Conservation (phyloP, 2,113 vertebrate species). For the Zosterops lateralis region DNA sequence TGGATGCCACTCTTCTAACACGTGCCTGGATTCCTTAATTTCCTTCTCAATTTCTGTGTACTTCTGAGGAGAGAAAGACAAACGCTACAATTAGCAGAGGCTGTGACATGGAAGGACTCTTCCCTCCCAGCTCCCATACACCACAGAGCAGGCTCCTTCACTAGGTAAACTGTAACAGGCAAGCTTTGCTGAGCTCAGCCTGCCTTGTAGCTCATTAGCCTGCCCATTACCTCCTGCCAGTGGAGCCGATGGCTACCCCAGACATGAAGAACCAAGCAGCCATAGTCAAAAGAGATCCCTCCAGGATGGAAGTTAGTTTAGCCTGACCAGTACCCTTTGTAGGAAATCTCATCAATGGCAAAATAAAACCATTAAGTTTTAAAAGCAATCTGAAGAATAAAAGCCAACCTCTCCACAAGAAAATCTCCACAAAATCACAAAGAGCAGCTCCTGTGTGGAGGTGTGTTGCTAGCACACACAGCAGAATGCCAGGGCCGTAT, state of each 20-base stretch:
- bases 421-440: neutral
- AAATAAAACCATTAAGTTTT: neutral
- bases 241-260: neutral
- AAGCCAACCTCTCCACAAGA: neutral
- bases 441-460: neutral
- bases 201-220: no score
- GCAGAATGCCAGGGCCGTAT: neutral
- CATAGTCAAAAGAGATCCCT: neutral
- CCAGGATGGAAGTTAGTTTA: neutral
- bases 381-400: neutral
- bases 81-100: neutral
- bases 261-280: neutral
- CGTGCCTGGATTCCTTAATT: slow-evolving; percentile 17
- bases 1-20: slow-evolving; percentile 58
- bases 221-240: neutral
- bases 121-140: neutral
- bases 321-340: neutral
- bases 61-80: slow-evolving; percentile 24
- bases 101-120: neutral
- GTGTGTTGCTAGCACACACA: neutral
- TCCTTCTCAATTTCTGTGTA: slow-evolving; percentile 40
- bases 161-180: neutral
- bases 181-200: neutral
- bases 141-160: neutral
- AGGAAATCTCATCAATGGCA: neutral